These are phyloP conservation scores for Nephrocerus scutellatus DNA, from an alignment of 2,888 invertebrate species.

Conservation along the genomic window DNA sequence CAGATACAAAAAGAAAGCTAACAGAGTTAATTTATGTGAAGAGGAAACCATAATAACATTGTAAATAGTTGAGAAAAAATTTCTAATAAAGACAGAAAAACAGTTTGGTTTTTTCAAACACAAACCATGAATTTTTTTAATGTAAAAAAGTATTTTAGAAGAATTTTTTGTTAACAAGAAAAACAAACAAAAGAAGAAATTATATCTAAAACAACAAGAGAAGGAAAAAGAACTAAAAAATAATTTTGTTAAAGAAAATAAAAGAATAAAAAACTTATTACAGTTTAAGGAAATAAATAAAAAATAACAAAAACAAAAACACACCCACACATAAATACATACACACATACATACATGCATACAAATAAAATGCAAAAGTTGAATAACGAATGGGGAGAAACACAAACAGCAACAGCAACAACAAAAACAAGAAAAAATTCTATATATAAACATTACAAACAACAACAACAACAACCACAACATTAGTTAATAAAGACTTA, in stretches of 20 bases:
- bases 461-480: not conserved
- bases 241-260: no score
- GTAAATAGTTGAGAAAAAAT: no score
- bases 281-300: conserved; percentile 12
- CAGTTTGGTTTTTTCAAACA: no score
- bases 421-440: conserved; percentile 8
- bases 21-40: no score
- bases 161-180: conserved; percentile 3
- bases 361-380: conserved; percentile 9
- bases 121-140: conserved; percentile 11
- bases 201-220: conserved; percentile 14
- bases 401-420: conserved; percentile 3
- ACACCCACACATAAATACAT: conserved; percentile 7
- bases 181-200: conserved; percentile 3
- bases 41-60: no score
- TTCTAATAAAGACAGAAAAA: conserved; percentile 22
- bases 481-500: conserved; percentile 21
- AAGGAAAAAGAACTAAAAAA: no score
- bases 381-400: conserved; percentile 3
- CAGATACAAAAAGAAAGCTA: no score
- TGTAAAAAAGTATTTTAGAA: conserved; percentile 14
- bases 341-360: conserved; percentile 15
- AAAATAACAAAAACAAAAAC: conserved; percentile 12
- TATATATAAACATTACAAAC: conserved; percentile 4
- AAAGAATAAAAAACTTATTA: no score